phyloP scores from a whole-genome alignment of 2,888 invertebrate genomes.

The Scelioninae gen. 2 region DNA sequence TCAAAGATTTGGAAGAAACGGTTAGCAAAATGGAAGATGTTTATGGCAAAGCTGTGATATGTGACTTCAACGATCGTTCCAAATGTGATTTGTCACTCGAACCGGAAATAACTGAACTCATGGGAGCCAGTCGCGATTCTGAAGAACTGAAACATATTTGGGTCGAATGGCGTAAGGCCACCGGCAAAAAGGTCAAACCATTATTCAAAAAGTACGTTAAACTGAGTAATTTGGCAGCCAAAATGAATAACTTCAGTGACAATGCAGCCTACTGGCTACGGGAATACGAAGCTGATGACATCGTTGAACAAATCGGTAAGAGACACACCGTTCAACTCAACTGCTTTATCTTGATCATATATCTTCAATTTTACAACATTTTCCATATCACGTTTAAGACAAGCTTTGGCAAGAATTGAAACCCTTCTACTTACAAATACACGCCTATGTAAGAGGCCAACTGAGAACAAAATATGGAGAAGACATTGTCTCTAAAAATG shows the following conservation, averaged over 20 bases:
- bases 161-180: slow-evolving; percentile 86
- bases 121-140: slow-evolving; percentile 83
- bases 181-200: slow-evolving; percentile 79
- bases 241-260: slow-evolving; percentile 72
- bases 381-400: slow-evolving; percentile 4
- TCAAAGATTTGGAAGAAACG: slow-evolving; percentile 78
- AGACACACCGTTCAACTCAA: too few species aligned
- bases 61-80: slow-evolving; percentile 78
- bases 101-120: slow-evolving; percentile 84
- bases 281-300: slow-evolving; percentile 75
- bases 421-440: slow-evolving; percentile 83
- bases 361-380: background rate
- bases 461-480: slow-evolving; percentile 75
- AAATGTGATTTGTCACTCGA: slow-evolving; percentile 85
- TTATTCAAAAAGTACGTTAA: slow-evolving; percentile 71
- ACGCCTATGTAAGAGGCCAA: slow-evolving; percentile 77
- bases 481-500: slow-evolving; percentile 69
- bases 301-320: slow-evolving; percentile 74
- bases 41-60: slow-evolving; percentile 87
- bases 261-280: slow-evolving; percentile 74
- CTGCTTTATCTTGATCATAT: too few species aligned
- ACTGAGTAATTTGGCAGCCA: slow-evolving; percentile 72
- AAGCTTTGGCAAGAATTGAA: slow-evolving; percentile 83
- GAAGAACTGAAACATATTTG: slow-evolving; percentile 87
- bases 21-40: slow-evolving; percentile 85